phyloP scores from a whole-genome alignment of 2,113 vertebrate genomes.

The Xenus cinereus region DNA sequence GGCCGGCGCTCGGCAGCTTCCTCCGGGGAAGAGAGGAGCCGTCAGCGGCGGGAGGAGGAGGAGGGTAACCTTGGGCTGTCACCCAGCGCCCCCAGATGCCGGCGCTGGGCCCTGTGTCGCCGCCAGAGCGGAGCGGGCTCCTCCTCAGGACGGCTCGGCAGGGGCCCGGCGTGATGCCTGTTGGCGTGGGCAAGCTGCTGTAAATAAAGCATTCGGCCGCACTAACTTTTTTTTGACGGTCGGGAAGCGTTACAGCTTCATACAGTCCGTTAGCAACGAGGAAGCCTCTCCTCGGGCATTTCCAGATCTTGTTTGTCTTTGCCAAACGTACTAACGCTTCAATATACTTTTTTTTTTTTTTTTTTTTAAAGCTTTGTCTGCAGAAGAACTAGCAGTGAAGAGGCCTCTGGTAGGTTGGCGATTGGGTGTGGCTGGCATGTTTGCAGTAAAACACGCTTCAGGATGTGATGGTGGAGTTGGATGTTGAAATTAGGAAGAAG shows the following conservation, averaged over 20 bases:
- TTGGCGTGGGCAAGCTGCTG: neutral
- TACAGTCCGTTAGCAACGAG: rapidly evolving
- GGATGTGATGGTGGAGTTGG: neutral
- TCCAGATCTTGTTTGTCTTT: neutral
- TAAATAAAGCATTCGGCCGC: neutral
- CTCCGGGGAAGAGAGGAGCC: neutral
- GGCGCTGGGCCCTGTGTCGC: neutral
- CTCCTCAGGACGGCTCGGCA: rapidly evolving
- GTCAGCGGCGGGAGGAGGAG: neutral
- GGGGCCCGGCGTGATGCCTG: neutral
- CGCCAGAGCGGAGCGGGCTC: neutral
- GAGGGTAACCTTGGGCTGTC: neutral
- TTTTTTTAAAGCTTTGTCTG: neutral
- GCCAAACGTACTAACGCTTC: rapidly evolving
- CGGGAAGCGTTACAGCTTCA: rapidly evolving
- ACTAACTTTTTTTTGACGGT: too few relatives aligned
- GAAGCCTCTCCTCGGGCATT: neutral
- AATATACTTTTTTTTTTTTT: rapidly evolving
- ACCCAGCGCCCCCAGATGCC: neutral
- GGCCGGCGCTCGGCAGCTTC: neutral
- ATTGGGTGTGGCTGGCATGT: rapidly evolving
- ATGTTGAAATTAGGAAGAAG: neutral
- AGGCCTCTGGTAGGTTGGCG: neutral
- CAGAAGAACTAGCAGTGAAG: neutral
- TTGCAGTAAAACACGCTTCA: neutral